A percentile compares a stretch with the other conserved stretches of the same genome.
Evolutionary conservation across 2,888 invertebrate species (phyloP).

Genomic region (Lasius platythorax): DNA sequence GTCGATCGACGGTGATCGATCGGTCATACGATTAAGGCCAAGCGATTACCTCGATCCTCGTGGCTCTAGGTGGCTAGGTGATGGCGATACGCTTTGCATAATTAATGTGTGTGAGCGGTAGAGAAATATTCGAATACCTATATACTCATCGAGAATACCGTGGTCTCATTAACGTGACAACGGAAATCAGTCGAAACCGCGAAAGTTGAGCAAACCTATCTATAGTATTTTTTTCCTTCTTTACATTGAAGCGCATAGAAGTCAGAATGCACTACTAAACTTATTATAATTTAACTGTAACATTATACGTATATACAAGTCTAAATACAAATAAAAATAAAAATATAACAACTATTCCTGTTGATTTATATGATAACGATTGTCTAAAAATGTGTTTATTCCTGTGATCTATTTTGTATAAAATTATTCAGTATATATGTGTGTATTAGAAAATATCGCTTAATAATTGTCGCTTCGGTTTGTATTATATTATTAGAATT

Average conservation of each 20-base stretch:
- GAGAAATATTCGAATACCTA: conserved; percentile 68
- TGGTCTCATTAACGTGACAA: conserved; percentile 1
- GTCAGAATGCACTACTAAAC: background rate
- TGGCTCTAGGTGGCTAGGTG: conserved; percentile 52
- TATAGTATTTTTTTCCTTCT: background rate
- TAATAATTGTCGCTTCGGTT: background rate
- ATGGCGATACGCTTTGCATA: conserved; percentile 65
- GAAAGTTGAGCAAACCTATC: background rate
- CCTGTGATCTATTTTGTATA: background rate
- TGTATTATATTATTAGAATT: background rate
- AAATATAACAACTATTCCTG: background rate
- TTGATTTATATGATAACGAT: background rate
- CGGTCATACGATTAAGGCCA: conserved; percentile 68
- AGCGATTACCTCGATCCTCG: conserved; percentile 66
- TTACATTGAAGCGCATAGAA: background rate
- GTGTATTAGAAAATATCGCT: background rate
- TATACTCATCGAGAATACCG: conserved; percentile 19
- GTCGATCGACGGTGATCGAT: conserved; percentile 69
- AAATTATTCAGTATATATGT: background rate
- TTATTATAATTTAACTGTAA: background rate
- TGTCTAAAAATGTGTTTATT: background rate
- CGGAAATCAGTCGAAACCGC: background rate
- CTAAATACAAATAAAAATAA: background rate
- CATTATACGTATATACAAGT: background rate
- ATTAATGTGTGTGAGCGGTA: conserved; percentile 66